Percentiles rank a stretch among this genome's conserved stretches.
These are phyloP conservation scores for Pangasius sanitwongsei DNA, from an alignment of 2,797 vertebrate species.

Conservation along the genomic window DNA sequence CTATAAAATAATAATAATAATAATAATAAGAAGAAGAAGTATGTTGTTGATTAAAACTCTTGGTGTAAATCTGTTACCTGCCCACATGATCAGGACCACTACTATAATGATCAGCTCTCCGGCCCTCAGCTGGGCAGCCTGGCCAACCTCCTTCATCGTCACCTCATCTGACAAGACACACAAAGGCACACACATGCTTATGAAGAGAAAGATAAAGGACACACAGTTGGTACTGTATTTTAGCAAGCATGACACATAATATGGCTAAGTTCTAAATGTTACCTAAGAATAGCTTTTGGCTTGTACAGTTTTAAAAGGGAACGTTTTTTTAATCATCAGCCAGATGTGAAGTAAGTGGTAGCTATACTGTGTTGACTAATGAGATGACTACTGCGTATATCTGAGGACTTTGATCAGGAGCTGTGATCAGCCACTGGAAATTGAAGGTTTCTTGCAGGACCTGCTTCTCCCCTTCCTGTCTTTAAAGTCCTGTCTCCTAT, in stretches of 20 bases:
- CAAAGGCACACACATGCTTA: background rate
- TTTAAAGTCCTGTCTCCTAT: conserved; percentile 25
- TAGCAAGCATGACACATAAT: background rate
- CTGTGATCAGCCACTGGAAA: conserved; percentile 19
- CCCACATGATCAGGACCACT: conserved; percentile 97
- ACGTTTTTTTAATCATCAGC: too few relatives aligned
- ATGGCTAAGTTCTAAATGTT: background rate
- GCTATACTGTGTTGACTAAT: background rate
- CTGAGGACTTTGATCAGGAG: conserved; percentile 20
- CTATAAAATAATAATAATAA: background rate
- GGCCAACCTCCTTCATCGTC: conserved; percentile 88
- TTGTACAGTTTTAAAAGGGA: background rate
- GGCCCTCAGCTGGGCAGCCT: conserved; percentile 85
- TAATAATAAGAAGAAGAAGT: background rate
- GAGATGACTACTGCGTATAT: background rate
- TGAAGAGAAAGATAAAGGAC: background rate
- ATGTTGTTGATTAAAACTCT: background rate
- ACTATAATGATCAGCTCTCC: conserved; percentile 95
- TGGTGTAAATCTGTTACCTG: conserved; percentile 76
- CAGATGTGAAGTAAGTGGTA: background rate
- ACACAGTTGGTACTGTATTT: background rate
- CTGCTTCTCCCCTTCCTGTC: background rate
- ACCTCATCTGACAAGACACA: conserved; percentile 81
- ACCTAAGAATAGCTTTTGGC: background rate
- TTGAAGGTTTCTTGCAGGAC: background rate